phyloP scores from a whole-genome alignment of 2,888 invertebrate species.

The Lottia scabra region DNA sequence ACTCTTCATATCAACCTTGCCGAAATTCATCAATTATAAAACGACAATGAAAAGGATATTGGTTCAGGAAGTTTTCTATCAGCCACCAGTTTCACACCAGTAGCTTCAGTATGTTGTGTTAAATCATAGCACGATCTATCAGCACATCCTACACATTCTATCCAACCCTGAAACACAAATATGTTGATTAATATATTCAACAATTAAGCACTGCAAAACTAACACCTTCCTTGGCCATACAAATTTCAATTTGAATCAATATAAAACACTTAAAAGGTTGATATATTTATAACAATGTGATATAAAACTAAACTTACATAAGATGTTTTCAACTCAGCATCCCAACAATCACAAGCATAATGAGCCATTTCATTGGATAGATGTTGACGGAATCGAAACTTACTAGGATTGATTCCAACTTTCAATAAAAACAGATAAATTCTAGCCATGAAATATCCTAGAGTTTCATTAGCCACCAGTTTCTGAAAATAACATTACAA shows the following conservation, averaged over 20 bases:
- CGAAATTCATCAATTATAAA: too few relatives aligned
- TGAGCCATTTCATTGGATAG: conserved; percentile 99
- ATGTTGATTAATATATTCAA: too few relatives aligned
- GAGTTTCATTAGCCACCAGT: conserved; percentile 93
- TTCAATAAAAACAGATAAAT: conserved; percentile 90
- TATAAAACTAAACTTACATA: conserved; percentile 75
- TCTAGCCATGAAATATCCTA: conserved; percentile 97
- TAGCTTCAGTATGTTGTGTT: conserved; percentile 92
- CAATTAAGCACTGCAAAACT: too few relatives aligned
- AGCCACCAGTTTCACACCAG: conserved; percentile 90
- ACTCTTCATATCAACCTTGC: too few relatives aligned
- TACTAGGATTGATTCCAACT: conserved; percentile 86
- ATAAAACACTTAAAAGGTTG: too few relatives aligned
- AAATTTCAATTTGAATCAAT: too few relatives aligned
- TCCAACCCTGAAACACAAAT: conserved; percentile 79
- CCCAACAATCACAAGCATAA: conserved; percentile 99
- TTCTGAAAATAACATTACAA: conserved; percentile 45
- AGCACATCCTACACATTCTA: conserved; percentile 99
- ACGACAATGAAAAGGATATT: too few relatives aligned
- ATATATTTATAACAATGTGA: too few relatives aligned
- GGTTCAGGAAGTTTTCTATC: conserved; percentile 91
- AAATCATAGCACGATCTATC: conserved; percentile 98
- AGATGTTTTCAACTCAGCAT: conserved; percentile 96
- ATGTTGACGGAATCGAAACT: conserved; percentile 95
- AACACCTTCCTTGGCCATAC: too few relatives aligned